phyloP scores from a whole-genome alignment of 2,113 vertebrate species.

The Puffinus mauretanicus region DNA sequence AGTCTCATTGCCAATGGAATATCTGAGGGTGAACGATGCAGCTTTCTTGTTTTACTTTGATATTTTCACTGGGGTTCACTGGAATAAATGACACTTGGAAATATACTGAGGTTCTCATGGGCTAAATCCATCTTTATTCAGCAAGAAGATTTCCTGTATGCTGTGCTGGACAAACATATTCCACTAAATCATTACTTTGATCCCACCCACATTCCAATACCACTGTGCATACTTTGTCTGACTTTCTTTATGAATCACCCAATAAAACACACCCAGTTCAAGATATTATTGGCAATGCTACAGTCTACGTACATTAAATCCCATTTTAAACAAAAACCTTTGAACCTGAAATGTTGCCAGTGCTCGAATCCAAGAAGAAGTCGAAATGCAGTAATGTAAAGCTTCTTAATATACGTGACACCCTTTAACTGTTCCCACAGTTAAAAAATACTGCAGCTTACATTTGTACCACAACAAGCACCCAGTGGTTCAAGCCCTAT shows the following conservation, averaged over 20 bases:
- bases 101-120: neutral
- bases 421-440: neutral
- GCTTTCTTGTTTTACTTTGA: neutral
- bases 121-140: slow-evolving; percentile 25
- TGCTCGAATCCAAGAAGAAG: neutral
- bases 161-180: neutral
- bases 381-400: neutral
- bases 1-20: slow-evolving; percentile 14
- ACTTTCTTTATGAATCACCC: slow-evolving; percentile 58
- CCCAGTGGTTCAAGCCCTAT: neutral
- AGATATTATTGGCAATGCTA: slow-evolving; percentile 38
- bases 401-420: neutral
- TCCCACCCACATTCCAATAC: slow-evolving; percentile 54
- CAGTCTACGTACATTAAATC: neutral
- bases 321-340: slow-evolving; percentile 37
- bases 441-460: neutral
- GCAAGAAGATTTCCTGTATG: slow-evolving; percentile 28
- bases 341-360: slow-evolving; percentile 12
- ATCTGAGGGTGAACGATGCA: neutral
- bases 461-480: neutral
- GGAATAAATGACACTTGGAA: slow-evolving; percentile 30
- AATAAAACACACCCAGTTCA: slow-evolving; percentile 51
- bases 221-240: slow-evolving; percentile 43
- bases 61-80: neutral
- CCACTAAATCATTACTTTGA: slow-evolving; percentile 27